phyloP scores from a whole-genome alignment of 2,113 vertebrate genomes.

The Benthochromis sp. region DNA sequence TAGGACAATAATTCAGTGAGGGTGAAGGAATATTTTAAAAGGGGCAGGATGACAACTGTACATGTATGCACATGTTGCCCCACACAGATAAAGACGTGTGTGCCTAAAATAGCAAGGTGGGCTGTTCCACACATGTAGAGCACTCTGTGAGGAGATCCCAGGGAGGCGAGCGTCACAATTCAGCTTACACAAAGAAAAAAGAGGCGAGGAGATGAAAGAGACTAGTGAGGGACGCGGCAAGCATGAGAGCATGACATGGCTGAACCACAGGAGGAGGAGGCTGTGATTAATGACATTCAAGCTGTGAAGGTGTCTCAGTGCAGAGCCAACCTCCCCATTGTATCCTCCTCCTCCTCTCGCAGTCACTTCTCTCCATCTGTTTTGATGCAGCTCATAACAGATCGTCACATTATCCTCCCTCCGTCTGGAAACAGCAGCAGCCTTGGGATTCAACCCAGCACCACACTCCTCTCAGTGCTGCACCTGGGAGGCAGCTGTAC shows the following conservation, averaged over 20 bases:
- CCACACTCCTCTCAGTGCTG: not conserved
- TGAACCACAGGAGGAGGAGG: not conserved
- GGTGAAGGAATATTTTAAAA: not conserved
- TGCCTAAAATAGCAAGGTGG: not conserved
- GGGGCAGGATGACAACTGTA: not conserved
- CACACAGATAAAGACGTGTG: not conserved
- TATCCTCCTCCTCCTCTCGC: not conserved
- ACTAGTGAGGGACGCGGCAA: not conserved
- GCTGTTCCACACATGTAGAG: not conserved
- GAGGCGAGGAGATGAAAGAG: not conserved
- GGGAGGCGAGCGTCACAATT: not conserved
- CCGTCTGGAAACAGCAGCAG: not conserved
- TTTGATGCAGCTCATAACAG: not conserved
- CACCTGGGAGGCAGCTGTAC: not conserved
- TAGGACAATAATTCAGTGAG: not conserved
- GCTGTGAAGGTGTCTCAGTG: conserved; percentile 16
- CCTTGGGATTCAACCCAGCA: not conserved
- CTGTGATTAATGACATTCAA: not conserved
- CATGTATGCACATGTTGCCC: not conserved
- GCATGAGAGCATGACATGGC: not conserved
- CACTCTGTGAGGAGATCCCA: not conserved
- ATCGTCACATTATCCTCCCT: not conserved
- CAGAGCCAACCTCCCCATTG: not conserved
- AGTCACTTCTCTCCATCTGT: not conserved
- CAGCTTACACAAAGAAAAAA: not conserved